phyloP scores from a whole-genome alignment of 2,113 vertebrate genomes.

The Gymnocephalus cernua region DNA sequence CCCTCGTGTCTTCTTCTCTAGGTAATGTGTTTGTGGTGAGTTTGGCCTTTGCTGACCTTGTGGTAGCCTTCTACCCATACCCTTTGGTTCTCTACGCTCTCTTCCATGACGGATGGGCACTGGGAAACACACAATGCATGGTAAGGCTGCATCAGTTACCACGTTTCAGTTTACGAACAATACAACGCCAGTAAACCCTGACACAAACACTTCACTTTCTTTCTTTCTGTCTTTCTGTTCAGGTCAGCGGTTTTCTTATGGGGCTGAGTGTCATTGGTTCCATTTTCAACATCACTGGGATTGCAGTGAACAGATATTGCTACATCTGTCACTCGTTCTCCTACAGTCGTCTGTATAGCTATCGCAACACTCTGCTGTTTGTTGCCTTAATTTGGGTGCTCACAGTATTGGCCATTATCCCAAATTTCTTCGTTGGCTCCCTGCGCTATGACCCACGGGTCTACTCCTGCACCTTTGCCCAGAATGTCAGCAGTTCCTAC shows the following conservation, averaged over 20 bases:
- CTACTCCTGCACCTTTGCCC: constrained; percentile 93
- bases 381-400: constrained; percentile 87
- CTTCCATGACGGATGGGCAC: constrained; percentile 90
- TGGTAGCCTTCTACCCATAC: constrained; percentile 93
- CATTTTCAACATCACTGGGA: constrained; percentile 94
- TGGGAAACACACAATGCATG: constrained; percentile 91
- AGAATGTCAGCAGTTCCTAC: constrained; percentile 90
- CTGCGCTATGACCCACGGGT: constrained; percentile 90
- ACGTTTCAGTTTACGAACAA: not conserved
- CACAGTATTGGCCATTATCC: constrained; percentile 88
- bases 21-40: constrained; percentile 95
- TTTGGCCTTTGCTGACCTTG: constrained; percentile 92
- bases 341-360: constrained; percentile 88
- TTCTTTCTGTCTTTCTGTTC: constrained; percentile 33
- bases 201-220: not conserved
- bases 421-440: constrained; percentile 92
- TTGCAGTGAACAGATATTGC: constrained; percentile 93
- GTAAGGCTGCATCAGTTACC: constrained; percentile 58
- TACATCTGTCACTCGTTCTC: constrained; percentile 91
- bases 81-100: constrained; percentile 91
- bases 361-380: constrained; percentile 87
- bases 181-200: not conserved
- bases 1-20: constrained; percentile 71
- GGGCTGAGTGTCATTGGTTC: constrained; percentile 93
- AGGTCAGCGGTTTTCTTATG: constrained; percentile 93